Evolutionary conservation across 2,888 invertebrate genomes (phyloP).

Genomic region (Chironomus tentans): DNA sequence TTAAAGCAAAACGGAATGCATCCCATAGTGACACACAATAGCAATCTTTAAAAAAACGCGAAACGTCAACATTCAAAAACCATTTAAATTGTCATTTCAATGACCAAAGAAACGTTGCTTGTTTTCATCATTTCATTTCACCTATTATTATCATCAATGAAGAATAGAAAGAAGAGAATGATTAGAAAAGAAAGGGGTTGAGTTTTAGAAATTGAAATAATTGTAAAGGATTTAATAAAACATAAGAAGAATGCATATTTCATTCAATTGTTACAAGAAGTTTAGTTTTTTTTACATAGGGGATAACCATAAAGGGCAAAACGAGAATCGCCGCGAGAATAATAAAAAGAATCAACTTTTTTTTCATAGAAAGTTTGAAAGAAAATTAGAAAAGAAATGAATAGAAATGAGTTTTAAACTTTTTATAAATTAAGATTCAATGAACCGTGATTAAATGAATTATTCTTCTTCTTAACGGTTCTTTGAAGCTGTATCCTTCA

Average conservation of each 20-base stretch:
- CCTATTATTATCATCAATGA: neutral
- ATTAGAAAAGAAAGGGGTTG: neutral
- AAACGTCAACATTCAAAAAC: conserved; percentile 15
- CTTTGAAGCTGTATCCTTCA: neutral
- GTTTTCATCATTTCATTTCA: conserved; percentile 7
- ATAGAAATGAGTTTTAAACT: neutral
- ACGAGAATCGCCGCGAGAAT: neutral
- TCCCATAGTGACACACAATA: neutral
- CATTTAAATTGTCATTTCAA: conserved; percentile 18
- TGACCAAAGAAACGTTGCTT: neutral
- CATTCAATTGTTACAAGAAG: neutral
- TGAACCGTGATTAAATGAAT: neutral
- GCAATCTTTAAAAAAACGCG: neutral
- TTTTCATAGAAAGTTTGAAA: neutral
- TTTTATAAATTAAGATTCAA: neutral
- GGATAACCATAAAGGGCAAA: neutral
- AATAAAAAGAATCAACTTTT: neutral
- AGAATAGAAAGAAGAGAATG: neutral
- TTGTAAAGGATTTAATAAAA: neutral
- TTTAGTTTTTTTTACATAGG: neutral
- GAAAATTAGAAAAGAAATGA: neutral
- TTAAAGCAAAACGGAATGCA: neutral
- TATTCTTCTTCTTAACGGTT: neutral
- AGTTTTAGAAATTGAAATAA: neutral
- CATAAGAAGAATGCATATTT: neutral